Evolutionary conservation across 2,113 vertebrate genomes (phyloP).

Genomic region (Trichechus manatus): DNA sequence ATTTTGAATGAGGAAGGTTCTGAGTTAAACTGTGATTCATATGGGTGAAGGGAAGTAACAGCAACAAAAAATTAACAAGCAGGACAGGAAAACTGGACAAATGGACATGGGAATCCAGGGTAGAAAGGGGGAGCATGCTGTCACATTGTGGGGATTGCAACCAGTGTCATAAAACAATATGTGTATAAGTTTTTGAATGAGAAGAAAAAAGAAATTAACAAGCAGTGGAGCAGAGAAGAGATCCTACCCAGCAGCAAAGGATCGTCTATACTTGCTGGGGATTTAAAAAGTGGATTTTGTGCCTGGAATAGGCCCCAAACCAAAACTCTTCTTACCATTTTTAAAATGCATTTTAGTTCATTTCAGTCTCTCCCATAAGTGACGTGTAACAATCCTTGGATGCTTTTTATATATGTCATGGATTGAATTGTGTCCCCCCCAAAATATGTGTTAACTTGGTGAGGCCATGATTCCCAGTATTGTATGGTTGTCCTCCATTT

Average conservation of each 20-base stretch:
- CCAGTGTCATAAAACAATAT: no score
- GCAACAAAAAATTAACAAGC: not conserved
- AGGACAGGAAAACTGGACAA: no score
- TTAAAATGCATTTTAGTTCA: not conserved
- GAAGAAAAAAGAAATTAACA: no score
- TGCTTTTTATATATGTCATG: not conserved
- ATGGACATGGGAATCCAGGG: no score
- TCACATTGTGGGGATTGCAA: no score
- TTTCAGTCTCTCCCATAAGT: not conserved
- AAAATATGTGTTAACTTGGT: no score
- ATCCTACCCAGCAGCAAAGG: no score
- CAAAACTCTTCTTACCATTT: not conserved
- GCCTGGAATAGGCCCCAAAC: not conserved
- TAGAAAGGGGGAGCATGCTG: no score
- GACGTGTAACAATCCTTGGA: not conserved
- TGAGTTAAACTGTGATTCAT: not conserved
- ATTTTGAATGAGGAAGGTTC: not conserved
- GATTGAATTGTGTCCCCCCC: no score
- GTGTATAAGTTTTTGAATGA: no score
- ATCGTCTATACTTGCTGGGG: not conserved
- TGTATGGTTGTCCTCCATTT: no score
- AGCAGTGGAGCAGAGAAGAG: rapidly evolving
- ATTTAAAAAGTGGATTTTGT: not conserved
- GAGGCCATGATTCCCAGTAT: no score
- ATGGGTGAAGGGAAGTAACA: not conserved